Percentiles rank a stretch among this genome's conserved stretches.
Conservation (phyloP, 2,888 invertebrate genomes). For the Drosophila borealis region DNA sequence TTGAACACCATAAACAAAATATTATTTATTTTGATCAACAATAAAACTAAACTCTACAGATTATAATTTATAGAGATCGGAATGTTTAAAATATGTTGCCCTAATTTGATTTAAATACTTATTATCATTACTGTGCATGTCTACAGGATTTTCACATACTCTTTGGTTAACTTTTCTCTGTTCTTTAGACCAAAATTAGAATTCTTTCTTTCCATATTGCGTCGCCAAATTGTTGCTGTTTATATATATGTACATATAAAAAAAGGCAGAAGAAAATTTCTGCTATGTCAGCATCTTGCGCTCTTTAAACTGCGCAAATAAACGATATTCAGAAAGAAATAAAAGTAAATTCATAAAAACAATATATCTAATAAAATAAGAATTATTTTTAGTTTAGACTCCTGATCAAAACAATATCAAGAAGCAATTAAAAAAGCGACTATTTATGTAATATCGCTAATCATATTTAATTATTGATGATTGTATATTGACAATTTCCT, state of each 20-base stretch:
- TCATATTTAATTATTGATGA: slow-evolving; percentile 25
- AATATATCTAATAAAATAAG: slow-evolving; percentile 1
- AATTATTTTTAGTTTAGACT: neutral
- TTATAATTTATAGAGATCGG: too few relatives aligned
- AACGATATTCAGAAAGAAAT: neutral
- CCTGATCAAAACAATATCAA: neutral
- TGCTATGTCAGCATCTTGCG: slow-evolving; percentile 4
- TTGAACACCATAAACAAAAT: neutral
- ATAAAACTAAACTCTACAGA: neutral
- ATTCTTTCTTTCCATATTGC: neutral
- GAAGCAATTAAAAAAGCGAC: neutral
- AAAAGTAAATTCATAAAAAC: neutral
- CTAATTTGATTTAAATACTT: neutral
- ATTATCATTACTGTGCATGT: neutral
- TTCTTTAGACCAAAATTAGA: neutral
- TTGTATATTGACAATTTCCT: slow-evolving; percentile 33
- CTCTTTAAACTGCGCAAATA: neutral
- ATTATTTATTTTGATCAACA: neutral
- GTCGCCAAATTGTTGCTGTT: slow-evolving; percentile 3
- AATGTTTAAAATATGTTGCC: neutral
- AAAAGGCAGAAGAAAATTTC: neutral
- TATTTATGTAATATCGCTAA: slow-evolving; percentile 8
- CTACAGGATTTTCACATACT: neutral
- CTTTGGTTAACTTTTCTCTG: neutral
- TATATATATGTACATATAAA: neutral